Base-by-base conservation (phyloP, 2,888 invertebrate genomes). In the Agrilus biguttatus region DNA sequence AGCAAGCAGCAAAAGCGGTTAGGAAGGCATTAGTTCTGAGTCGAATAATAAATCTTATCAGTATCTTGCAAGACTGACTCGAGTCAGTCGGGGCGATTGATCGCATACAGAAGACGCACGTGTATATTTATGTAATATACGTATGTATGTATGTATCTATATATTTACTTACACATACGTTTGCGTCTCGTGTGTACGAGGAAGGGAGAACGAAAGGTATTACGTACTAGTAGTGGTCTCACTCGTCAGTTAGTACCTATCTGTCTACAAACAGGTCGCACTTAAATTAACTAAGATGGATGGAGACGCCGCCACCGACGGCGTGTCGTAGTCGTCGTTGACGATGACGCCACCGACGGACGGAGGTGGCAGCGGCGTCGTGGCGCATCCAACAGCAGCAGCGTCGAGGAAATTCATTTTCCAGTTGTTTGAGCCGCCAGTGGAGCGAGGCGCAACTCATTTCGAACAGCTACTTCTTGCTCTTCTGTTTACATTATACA, bases 211-310 rank as follows among this genome's bases (percentile, higher is more conserved):
- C 2, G 28, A 28, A 28, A 10, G 10, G 10, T 28, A 10, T 28
- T 36, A 34, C 28, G 36, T 35, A n/a, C 17, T n/a, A 28, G n/a
- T 39, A 39, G 33, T 17, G 32, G 13, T 8, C 12, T 35, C 36
- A 35, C 38, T 13, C 14, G 40, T 17, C 34, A 32, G 36, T 41
- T 36, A 42, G 43, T 48, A 48, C 59, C 8, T 66, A 66, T 66
- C 66, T 63, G 60, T 64, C 66, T 65, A 65, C 65, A 66, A 65
- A 65, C 66, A 65, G 64, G 55, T 61, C 58, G 50, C 50, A 61
- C 63, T 63, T 65, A 66, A 66, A 66, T 66, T 66, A 66, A 63
- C 65, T 63, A 61, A 56, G 61, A 63, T 62, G 61, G 63, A 63
- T 62, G 55, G 64, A 3, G 64, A 64, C 62, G 66, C 28, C 28